These are phyloP conservation scores for Pangasius larnaudii DNA, from an alignment of 2,797 vertebrate genomes.

Conservation along the genomic window DNA sequence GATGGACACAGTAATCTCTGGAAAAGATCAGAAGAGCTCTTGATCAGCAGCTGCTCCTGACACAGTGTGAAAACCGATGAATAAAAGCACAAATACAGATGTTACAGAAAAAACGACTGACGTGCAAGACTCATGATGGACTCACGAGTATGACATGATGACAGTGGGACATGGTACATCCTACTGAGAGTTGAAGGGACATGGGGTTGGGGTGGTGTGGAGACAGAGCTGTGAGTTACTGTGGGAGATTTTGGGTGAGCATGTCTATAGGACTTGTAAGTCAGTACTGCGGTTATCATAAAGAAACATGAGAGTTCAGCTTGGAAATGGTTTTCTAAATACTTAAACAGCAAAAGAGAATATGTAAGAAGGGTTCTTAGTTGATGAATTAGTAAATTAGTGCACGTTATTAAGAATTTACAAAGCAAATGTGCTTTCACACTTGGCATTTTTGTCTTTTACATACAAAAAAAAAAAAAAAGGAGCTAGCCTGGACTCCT, in stretches of 20 bases:
- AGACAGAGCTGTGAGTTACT: background rate
- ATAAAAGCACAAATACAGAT: background rate
- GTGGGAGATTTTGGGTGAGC: background rate
- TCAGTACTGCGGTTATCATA: background rate
- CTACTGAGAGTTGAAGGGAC: background rate
- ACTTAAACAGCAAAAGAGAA: background rate
- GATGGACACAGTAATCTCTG: background rate
- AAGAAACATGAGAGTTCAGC: background rate
- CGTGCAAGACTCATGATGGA: constrained; percentile 9
- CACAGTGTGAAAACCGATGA: background rate
- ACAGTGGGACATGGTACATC: background rate
- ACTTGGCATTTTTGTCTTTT: background rate
- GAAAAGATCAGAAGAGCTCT: background rate
- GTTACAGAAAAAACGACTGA: background rate
- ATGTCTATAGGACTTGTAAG: background rate
- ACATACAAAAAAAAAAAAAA: background rate
- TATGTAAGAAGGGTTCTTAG: background rate
- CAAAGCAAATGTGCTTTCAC: background rate
- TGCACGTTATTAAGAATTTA: background rate
- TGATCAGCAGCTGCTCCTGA: background rate
- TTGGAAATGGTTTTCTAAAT: background rate
- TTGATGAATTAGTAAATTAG: background rate
- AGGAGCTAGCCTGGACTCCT: background rate
- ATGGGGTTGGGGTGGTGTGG: background rate
- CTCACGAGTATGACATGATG: background rate